Base-by-base conservation (phyloP, 2,888 invertebrate species). In the Drosophila flavopinicola region DNA sequence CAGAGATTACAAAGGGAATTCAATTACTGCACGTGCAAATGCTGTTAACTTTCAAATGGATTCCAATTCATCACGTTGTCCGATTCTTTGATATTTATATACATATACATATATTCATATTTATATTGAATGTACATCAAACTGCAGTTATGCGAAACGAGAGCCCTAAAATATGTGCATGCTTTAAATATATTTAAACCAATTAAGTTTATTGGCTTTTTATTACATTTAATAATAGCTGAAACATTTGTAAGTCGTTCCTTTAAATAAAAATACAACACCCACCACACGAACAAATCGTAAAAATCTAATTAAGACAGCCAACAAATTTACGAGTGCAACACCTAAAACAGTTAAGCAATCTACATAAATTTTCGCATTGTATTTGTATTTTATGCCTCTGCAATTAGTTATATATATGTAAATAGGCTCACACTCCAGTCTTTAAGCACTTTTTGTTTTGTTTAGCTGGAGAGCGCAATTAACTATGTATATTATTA, bases 401-500 rank as follows among this genome's bases (percentile, higher is more conserved):
- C 25, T 13, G 13, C 1, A 56, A 33, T 27, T 25, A n/a, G 9
- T 20, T 39, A 5, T 39, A 13, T 6, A 25, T n/a, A 38, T 9
- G 17, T 39, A 20, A 15, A 24, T 9, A 24, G 25, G 42, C 15
- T 9, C 6, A 29, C 23, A 20, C 9, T 24, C 25, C 4, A n/a
- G 20, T 13, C 13, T n/a, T 25, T 42, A 29, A 29, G 52, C 35
- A 1, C 24, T 37, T 27, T 61, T 23, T 35, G 48, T 42, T 48
- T 24, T n/a, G 23, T 6, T 24, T 10, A n/a, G n/a, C n/a, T n/a
- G n/a, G 2, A 13, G 54, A 54, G 9, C 41, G 52, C 70, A 60
- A 60, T 70, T 66, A 73, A 58, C 48, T 23, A 17, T 58, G 66
- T 71, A 54, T 48, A 39, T 73, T 66, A 66, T 69, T 69, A 75